phyloP scores from a whole-genome alignment of 1,140 invertebrate genomes.

The Philotrypesis tridentata region DNA sequence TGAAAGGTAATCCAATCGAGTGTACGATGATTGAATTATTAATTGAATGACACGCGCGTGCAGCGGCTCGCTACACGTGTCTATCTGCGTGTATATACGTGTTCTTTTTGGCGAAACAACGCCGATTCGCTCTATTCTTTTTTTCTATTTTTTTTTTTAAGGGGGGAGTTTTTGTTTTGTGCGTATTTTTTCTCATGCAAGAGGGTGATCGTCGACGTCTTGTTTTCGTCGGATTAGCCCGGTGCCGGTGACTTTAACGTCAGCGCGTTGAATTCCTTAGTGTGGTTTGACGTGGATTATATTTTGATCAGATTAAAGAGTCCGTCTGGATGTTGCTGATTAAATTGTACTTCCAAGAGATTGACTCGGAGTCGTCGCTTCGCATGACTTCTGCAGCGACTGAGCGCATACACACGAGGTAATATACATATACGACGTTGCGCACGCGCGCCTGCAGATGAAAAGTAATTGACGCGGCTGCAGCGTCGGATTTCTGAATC shows the following conservation, averaged over 20 bases:
- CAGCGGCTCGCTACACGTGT: constrained; percentile 62
- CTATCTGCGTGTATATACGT: neutral
- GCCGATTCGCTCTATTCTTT: neutral
- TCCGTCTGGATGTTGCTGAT: neutral
- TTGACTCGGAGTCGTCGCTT: neutral
- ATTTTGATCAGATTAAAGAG: neutral
- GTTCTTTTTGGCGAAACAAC: too few relatives aligned
- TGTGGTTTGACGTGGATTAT: neutral
- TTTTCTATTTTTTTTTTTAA: neutral
- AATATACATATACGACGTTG: neutral
- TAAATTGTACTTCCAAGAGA: neutral
- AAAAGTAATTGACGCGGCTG: neutral
- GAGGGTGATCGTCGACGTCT: neutral
- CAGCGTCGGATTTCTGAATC: neutral
- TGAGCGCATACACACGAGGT: neutral
- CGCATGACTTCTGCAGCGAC: neutral
- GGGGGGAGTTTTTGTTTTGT: too few relatives aligned
- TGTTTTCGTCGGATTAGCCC: neutral
- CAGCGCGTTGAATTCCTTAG: too few relatives aligned
- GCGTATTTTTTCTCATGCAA: too few relatives aligned
- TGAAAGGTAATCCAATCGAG: constrained; percentile 69
- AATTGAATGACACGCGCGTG: constrained; percentile 69
- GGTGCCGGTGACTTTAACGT: neutral
- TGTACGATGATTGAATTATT: constrained; percentile 73
- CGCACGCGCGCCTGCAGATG: too few relatives aligned